Conservation (phyloP, 1,140 invertebrate genomes). For the Melanaphis sacchari region DNA sequence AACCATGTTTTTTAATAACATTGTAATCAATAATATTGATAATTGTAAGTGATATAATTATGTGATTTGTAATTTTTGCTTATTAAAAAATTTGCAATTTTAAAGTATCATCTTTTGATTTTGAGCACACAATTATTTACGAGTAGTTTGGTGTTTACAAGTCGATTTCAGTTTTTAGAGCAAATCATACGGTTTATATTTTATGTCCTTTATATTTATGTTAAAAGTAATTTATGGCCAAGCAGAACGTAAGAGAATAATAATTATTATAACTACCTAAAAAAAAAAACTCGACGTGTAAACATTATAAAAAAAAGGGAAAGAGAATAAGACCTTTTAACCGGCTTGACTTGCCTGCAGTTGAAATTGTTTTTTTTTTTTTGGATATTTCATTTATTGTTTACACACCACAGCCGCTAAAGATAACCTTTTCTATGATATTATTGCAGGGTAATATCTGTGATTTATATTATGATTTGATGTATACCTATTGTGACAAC, state of each 20-base stretch:
- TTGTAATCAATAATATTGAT: not conserved
- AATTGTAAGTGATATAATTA: too few relatives aligned
- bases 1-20: not conserved
- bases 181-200: not conserved
- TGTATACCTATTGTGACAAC: not conserved
- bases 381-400: not conserved
- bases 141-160: not conserved
- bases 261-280: not conserved
- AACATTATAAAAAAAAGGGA: not conserved
- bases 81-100: not conserved
- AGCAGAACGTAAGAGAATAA: not conserved
- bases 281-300: not conserved
- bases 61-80: too few relatives aligned
- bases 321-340: not conserved
- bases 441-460: not conserved
- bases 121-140: not conserved
- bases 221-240: not conserved
- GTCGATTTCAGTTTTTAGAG: not conserved
- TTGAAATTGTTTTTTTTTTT: not conserved
- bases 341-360: not conserved
- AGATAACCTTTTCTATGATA: not conserved
- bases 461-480: not conserved
- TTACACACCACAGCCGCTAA: not conserved
- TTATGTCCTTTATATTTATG: not conserved
- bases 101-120: not conserved